Conservation (phyloP, 2,888 invertebrate genomes). For the Erannis defoliaria region DNA sequence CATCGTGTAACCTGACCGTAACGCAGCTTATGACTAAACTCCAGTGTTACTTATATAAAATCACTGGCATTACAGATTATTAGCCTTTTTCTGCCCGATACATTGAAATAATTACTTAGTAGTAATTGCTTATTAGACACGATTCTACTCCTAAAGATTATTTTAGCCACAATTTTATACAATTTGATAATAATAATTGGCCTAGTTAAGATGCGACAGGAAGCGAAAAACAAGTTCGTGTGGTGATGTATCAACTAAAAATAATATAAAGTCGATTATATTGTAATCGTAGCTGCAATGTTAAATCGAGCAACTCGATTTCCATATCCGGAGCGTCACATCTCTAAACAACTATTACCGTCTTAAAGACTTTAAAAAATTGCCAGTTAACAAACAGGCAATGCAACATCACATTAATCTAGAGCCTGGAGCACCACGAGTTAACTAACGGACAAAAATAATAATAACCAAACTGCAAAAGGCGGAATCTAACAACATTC, state of each 20-base stretch:
- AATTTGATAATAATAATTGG: conserved; percentile 23
- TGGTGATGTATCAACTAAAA: conserved; percentile 19
- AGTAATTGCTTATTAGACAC: conserved; percentile 13
- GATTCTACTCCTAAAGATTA: conserved; percentile 21
- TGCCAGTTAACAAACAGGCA: conserved; percentile 56
- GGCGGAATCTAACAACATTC: conserved; percentile 48
- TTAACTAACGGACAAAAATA: conserved; percentile 13
- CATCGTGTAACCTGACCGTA: conserved; percentile 40
- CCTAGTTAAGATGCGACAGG: conserved; percentile 15
- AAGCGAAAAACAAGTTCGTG: conserved; percentile 13
- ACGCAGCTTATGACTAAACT: conserved; percentile 58
- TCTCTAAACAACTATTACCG: conserved; percentile 49
- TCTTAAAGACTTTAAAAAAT: conserved; percentile 66
- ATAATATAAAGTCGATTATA: not conserved
- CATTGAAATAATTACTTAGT: conserved; percentile 34
- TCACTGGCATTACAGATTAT: conserved; percentile 48
- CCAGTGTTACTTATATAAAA: conserved; percentile 50
- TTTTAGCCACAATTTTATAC: conserved; percentile 9
- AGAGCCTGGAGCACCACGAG: conserved; percentile 52
- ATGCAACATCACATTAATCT: conserved; percentile 59
- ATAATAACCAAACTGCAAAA: conserved; percentile 39
- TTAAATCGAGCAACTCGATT: not conserved
- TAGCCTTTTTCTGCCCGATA: conserved; percentile 45
- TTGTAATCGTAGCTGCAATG: conserved; percentile 3
- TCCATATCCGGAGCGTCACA: conserved; percentile 36